These are phyloP conservation scores for Calameuta idolon DNA, from an alignment of 2,888 invertebrate species.

Conservation along the genomic window DNA sequence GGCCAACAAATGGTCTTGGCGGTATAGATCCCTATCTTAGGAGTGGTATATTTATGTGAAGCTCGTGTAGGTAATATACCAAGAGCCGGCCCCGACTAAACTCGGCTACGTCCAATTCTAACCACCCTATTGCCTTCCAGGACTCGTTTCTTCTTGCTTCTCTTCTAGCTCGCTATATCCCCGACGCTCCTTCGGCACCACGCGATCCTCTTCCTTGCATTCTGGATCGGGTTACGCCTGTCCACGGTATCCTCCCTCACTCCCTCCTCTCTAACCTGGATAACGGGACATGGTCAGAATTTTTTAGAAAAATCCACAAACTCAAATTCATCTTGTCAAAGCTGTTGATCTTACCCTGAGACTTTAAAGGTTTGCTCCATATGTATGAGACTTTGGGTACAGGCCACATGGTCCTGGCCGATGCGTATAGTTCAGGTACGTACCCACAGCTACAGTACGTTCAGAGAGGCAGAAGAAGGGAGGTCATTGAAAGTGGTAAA, in stretches of 20 bases:
- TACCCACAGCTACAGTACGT: not conserved
- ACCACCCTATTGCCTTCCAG: constrained; percentile 20
- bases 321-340: not conserved
- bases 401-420: not conserved
- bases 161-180: not conserved
- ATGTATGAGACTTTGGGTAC: not conserved
- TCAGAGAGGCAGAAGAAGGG: constrained; percentile 13
- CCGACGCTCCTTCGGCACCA: constrained; percentile 26
- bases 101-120: constrained; percentile 11
- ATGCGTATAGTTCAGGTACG: not conserved
- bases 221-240: constrained; percentile 31
- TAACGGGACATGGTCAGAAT: not conserved
- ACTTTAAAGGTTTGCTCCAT: not conserved
- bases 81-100: constrained; percentile 32
- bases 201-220: constrained; percentile 28
- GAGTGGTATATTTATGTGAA: constrained; percentile 61
- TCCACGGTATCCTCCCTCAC: not conserved
- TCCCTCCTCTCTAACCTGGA: not conserved
- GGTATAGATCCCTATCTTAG: constrained; percentile 59
- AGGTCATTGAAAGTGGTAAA: constrained; percentile 51
- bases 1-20: constrained; percentile 62
- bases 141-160: constrained; percentile 14
- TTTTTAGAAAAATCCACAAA: not conserved
- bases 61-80: constrained; percentile 57
- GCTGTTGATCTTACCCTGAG: not conserved